Conservation (phyloP, 2,888 invertebrate species). For the Zygogramma bicolorata region DNA sequence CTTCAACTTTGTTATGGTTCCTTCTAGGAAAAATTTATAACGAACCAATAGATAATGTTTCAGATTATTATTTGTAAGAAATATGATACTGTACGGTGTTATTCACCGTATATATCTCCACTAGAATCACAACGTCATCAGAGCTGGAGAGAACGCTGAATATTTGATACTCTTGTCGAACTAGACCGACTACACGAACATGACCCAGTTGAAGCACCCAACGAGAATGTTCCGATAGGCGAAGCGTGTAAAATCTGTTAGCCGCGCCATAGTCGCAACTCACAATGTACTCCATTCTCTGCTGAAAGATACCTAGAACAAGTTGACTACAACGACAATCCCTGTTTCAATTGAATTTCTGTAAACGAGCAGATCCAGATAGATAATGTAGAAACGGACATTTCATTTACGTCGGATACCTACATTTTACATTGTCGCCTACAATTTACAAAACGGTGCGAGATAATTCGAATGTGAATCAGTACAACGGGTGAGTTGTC, state of each 20-base stretch:
- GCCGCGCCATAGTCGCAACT: neutral
- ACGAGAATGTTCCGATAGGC: neutral
- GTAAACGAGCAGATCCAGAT: conserved; percentile 12
- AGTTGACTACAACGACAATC: conserved; percentile 21
- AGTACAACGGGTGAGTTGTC: too few species aligned
- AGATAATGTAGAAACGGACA: conserved; percentile 14
- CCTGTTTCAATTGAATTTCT: conserved; percentile 31
- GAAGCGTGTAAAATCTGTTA: conserved; percentile 4
- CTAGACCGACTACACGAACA: neutral
- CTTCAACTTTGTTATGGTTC: too few species aligned
- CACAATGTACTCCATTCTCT: conserved; percentile 18
- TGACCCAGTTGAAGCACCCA: neutral
- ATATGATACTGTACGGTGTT: neutral
- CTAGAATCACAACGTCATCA: neutral
- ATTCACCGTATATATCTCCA: neutral
- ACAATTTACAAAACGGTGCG: neutral
- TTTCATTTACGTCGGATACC: conserved; percentile 4
- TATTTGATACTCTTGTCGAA: neutral
- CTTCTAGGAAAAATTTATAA: too few species aligned
- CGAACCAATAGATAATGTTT: too few species aligned
- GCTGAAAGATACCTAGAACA: conserved; percentile 22
- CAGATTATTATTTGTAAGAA: too few species aligned
- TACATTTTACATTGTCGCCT: neutral
- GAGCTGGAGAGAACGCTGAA: neutral
- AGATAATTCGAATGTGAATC: neutral